These are phyloP conservation scores for Tauraco hartlaubi DNA, from an alignment of 2,797 vertebrate genomes.

Conservation along the genomic window DNA sequence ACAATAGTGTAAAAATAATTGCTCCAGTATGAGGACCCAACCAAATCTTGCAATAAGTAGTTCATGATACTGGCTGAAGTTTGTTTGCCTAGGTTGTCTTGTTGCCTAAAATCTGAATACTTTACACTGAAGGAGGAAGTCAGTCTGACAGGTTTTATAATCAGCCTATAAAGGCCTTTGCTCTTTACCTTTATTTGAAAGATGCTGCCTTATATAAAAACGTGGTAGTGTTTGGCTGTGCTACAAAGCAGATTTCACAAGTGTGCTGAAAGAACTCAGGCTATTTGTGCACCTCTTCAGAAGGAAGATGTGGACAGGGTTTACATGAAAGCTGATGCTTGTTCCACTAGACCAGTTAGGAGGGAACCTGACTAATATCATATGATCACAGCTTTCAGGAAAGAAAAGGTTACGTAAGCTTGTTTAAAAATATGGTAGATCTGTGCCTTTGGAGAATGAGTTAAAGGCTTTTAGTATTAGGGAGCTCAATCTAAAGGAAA, in stretches of 20 bases:
- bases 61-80: background rate
- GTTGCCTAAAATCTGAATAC: background rate
- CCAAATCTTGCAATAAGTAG: background rate
- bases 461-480: background rate
- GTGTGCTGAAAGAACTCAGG: background rate
- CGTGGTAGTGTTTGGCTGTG: background rate
- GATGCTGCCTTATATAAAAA: background rate
- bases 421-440: background rate
- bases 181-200: background rate
- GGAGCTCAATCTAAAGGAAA: background rate
- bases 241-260: background rate
- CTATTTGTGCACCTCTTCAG: background rate
- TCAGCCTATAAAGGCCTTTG: background rate
- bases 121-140: background rate
- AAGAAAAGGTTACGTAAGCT: background rate
- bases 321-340: background rate
- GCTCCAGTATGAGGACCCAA: background rate
- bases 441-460: background rate
- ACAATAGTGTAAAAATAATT: background rate
- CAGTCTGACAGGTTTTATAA: background rate
- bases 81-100: background rate
- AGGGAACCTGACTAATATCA: background rate
- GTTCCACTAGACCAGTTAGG: background rate
- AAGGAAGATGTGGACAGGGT: background rate
- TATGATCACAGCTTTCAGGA: background rate